Conservation (phyloP, 1,140 invertebrate species). For the Euschistus heros region DNA sequence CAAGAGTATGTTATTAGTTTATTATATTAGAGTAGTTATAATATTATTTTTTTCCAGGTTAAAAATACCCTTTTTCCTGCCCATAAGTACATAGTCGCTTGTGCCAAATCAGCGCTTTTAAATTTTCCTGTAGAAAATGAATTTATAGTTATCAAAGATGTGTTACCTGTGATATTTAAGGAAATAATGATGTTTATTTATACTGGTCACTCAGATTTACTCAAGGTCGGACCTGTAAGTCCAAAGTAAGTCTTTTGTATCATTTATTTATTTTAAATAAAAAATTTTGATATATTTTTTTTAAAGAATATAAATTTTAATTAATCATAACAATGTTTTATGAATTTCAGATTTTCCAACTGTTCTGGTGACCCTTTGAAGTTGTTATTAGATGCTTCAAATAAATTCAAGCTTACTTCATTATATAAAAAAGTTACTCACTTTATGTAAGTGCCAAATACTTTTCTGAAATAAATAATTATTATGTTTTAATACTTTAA, state of each 20-base stretch:
- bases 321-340: not conserved
- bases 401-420: slow-evolving; percentile 23
- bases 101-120: slow-evolving; percentile 3
- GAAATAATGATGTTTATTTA: slow-evolving; percentile 55
- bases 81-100: slow-evolving; percentile 56
- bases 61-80: slow-evolving; percentile 42
- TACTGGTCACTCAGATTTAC: slow-evolving; percentile 50
- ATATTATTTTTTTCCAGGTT: slow-evolving; percentile 36
- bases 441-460: slow-evolving; percentile 10
- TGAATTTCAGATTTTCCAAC: slow-evolving; percentile 1
- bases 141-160: slow-evolving; percentile 37
- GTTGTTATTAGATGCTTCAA: slow-evolving; percentile 46
- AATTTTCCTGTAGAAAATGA: slow-evolving; percentile 7
- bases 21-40: no score
- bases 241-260: slow-evolving; percentile 28
- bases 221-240: slow-evolving; percentile 39
- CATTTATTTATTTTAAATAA: slow-evolving; percentile 1
- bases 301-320: not conserved
- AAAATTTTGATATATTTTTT: not conserved
- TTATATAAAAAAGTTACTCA: slow-evolving; percentile 11
- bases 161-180: slow-evolving; percentile 50
- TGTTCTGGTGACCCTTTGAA: slow-evolving; percentile 39
- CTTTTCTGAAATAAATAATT: not conserved
- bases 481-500: no score
- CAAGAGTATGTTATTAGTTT: not conserved